Base-by-base conservation (phyloP, 2,113 vertebrate genomes). In the Scortum barcoo region DNA sequence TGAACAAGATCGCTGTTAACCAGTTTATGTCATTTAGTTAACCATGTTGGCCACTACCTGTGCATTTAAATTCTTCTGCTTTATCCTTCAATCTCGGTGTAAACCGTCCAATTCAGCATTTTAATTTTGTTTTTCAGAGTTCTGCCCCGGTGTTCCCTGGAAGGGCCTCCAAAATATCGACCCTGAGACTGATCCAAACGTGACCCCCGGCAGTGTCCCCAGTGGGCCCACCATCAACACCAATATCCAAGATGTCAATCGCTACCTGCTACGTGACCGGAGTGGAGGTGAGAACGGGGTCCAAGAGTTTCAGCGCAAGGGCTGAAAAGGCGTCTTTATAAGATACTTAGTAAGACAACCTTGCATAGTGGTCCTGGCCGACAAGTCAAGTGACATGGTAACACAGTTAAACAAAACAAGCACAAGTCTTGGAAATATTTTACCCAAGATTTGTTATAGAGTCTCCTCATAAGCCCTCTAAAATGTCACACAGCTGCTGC, bases 101-200 rank as follows among this genome's bases (percentile, higher is more conserved):
- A 4, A 12, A 40, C 14, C 4, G 13, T 63, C 33, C 33, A 36
- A 36, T 51, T 28, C 42, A 44, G 67, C 10, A n/a, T 24, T 60
- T 62, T 26, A 1, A 26, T 67, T 33, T 40, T 53, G 5, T 19
- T 76, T 80, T 76, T 22, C 90, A 99, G 98, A 99, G 90, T 99
- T 99, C 92, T 98, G 97, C 85, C 98, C 98, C 57, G 98, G 98
- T 84, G 98, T 99, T n/a, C 98, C 98, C 5, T 99, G 98, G 98
- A 99, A 99, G 93, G 98, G 98, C 92, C 96, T 99, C 84, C 98
- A 99, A 93, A 99, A 97, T 66, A 97, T 98, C 38, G 97, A 99
- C 82, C 97, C 97, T 1, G 97, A 98, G 92, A 98, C 96, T 4
- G 97, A 99, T 92, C 97, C 98, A 0, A 97, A 98, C 40, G 93